Evolutionary conservation across 1,140 invertebrate genomes (phyloP), one percentile per base, ranked within the genome.

Genomic region (Drosophila asahinai): DNA sequence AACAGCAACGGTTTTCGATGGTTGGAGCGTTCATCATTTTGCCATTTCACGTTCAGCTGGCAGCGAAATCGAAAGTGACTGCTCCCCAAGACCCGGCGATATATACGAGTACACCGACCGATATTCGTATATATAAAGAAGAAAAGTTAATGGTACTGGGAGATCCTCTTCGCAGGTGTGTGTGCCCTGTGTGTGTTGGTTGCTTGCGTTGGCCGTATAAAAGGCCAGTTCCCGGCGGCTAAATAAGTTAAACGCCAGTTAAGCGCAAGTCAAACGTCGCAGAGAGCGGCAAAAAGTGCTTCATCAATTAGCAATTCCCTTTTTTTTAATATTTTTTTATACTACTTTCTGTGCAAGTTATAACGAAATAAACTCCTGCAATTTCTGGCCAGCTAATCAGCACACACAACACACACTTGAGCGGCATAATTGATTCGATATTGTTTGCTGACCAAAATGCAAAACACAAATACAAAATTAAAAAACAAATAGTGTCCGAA

Each of bases 1-100:
- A 81, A 70, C 83, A 63, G 71, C 81, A 87, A 77, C 75, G 87
- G 83, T 89, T 91, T 92, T 92, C 83, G 83, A 92, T 91, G 75
- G 67, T 79, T 77, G 77, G 70, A 73, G 77, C 86, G 91, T 92
- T 91, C 91, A 92, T 91, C 84, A 91, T 92, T 92, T 92, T 92
- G 91, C 91, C 91, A 92, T 92, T 92, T 92, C 91, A 92, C 83
- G 91, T 91, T 92, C 91, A 91, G 86, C 91, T 92, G 83, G 91
- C 91, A 92, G 91, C 81, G 91, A 92, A 92, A 92, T 91, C 91
- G 86, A 92, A 92, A 92, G 91, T 92, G 91, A 87, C 82, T 87
- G 84, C 84, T 87, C 84, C 77, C 77, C 81, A 71, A 79, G 76
- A 79, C 82, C 80, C 76, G 71, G 65, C 76, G 76, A 76, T 30